Base-by-base conservation (phyloP, 1,140 invertebrate genomes). In the Diabrotica undecimpunctata region DNA sequence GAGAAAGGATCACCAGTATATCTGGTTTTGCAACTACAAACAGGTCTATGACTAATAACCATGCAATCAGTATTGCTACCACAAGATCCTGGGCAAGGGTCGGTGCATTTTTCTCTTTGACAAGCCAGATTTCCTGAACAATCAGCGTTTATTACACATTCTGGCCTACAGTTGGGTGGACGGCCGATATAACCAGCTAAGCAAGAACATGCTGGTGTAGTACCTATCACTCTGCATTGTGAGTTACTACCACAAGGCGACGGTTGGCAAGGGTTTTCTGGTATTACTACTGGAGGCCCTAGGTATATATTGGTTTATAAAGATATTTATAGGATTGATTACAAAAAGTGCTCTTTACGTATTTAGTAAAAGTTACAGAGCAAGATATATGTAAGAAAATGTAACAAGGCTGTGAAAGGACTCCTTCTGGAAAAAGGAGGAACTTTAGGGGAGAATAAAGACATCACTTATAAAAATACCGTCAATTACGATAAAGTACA, bases 171-270 rank as follows among this genome's bases (percentile, higher is more conserved):
- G 69, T 86, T 82, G 14, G 86, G 85, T 46, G 86, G 83, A 63
- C 80, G 76, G 56, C 87, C 87, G 37, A 84, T 71, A 72, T 83
- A 88, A 58, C 81, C 83, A 37, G 76, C 73, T 38, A 83, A 74
- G 70, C 87, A 88, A 5, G 86, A 85, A 77, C 87, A 88, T 41
- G 84, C 82, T 12, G 86, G 85, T 46, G 83, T 79, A 61, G 81
- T 83, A 46, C 81, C 83, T 54, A 81, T 77, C 64, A 82, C 83
- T 75, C 83, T 81, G 71, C 87, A 89, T 72, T 84, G 73, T 38
- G 86, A 83, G 74, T 86, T 84, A 10, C 84, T 81, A 53, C 87
- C 88, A 77, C 88, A 90, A n/a, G 87, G 86, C 52, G 86, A 85
- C 46, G 86, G 85, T 58, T 78, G 66, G 69, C 86, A 88, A n/a